These are phyloP conservation scores for Bilobella aurantiaca DNA, from an alignment of 1,140 invertebrate species.

Conservation along the genomic window DNA sequence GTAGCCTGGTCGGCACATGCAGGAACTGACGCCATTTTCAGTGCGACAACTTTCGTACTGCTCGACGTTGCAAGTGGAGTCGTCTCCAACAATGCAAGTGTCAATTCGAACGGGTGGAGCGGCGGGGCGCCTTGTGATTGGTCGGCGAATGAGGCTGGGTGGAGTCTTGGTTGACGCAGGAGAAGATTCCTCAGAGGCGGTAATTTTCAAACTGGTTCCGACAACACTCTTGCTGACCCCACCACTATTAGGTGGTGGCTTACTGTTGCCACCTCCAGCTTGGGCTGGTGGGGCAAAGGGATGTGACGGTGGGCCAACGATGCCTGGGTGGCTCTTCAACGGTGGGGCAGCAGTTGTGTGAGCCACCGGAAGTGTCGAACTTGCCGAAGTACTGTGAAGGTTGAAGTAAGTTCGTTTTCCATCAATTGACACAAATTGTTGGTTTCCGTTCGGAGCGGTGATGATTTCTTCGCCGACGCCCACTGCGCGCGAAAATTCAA, in stretches of 20 bases:
- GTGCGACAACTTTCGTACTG: conserved; percentile 79
- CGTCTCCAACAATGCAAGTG: conserved; percentile 86
- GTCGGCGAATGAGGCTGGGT: conserved; percentile 27
- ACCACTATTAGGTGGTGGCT: neutral
- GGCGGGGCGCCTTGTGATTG: conserved; percentile 21
- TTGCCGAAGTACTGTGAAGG: conserved; percentile 46
- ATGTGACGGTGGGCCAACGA: conserved; percentile 18
- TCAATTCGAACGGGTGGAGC: conserved; percentile 55
- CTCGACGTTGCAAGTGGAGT: conserved; percentile 75
- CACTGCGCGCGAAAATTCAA: conserved; percentile 24
- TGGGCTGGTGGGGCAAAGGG: conserved; percentile 2
- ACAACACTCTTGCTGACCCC: conserved; percentile 13
- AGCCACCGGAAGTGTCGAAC: conserved; percentile 20
- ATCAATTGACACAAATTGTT: conserved; percentile 84
- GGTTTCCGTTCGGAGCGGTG: conserved; percentile 60
- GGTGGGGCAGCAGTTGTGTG: conserved; percentile 6
- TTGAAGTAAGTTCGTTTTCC: conserved; percentile 79
- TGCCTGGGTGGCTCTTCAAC: conserved; percentile 11
- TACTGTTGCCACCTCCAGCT: conserved; percentile 9
- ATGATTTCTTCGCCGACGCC: conserved; percentile 52
- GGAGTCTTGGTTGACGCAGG: conserved; percentile 15
- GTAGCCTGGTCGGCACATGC: conserved; percentile 75
- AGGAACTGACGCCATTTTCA: conserved; percentile 79
- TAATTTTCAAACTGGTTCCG: conserved; percentile 27
- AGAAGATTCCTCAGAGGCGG: neutral